phyloP scores from a whole-genome alignment of 2,797 vertebrate genomes.

The Epinephelus coioides region DNA sequence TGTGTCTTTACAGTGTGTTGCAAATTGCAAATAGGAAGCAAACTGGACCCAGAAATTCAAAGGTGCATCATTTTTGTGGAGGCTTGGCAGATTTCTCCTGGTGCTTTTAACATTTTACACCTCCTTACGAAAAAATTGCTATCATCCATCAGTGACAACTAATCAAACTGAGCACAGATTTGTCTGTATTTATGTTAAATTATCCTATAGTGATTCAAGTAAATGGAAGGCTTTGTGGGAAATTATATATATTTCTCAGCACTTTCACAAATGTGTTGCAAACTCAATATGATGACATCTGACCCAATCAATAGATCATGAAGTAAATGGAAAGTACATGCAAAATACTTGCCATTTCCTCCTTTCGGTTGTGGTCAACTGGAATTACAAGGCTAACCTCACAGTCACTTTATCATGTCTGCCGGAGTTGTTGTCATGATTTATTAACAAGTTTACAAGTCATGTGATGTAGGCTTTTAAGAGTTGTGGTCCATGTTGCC shows the following conservation, averaged over 20 bases:
- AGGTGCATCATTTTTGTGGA: not conserved
- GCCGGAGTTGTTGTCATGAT: not conserved
- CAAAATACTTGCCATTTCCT: not conserved
- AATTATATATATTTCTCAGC: not conserved
- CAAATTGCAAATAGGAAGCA: too few relatives aligned
- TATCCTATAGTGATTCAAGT: not conserved
- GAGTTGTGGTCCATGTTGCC: not conserved
- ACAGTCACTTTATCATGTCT: not conserved
- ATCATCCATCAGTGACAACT: not conserved
- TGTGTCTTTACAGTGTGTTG: not conserved
- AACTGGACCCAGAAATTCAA: not conserved
- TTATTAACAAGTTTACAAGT: constrained; percentile 18
- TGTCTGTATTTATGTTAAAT: not conserved
- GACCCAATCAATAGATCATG: not conserved
- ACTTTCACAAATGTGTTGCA: not conserved
- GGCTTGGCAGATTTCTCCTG: not conserved
- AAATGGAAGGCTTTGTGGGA: not conserved
- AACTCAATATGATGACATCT: not conserved
- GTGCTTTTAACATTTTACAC: not conserved
- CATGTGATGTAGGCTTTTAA: not conserved
- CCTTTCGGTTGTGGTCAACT: constrained; percentile 9
- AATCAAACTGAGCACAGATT: not conserved
- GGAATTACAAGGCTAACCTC: not conserved
- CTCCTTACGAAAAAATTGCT: not conserved
- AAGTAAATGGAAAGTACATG: not conserved